Base-by-base conservation (phyloP, 2,888 invertebrate genomes). In the Anorthoa munda region DNA sequence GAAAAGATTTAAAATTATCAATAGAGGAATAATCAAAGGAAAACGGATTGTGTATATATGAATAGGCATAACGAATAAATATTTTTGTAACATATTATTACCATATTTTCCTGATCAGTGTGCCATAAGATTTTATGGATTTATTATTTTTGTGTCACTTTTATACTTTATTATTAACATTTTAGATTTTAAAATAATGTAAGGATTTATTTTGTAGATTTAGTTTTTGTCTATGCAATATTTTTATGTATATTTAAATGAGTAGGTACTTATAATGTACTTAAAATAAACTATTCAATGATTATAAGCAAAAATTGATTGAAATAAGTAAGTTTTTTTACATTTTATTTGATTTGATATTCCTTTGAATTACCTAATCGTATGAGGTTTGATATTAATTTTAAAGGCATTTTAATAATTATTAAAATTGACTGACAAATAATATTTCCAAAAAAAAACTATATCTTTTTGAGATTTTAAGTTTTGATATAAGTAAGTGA, bases 401-500 rank as follows among this genome's bases (percentile, higher is more conserved):
- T 69, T 23, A 9, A 45, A 67, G 3, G 18, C 51, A 26, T 53
- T 9, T 23, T 48, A 23, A 17, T 48, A 18, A 21, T 15, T 15
- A n/a, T 45, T 26, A 46, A 59, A 17, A 23, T 60, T 53, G 53
- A 72, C 72, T 72, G 73, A 72, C 18, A 53, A 4, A 45, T 1
- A 46, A 65, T 51, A 12, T 39, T 64, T 74, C 23, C 15, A 18
- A 39, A 23, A 15, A 18, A 15, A 55, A 48, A 71, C 0, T 51
- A 18, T 31, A 59, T 60, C 18, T 18, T 4, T 60, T 45, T 46
- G 18, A 39, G 4, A 23, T 75, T 31, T n/a, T 13, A 63, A 9
- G 4, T 75, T 75, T 66, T 76, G 23, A 50, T 74, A 72, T 21
- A 23, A 12, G 23, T 48, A 65, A 18, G 5, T 26, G 26, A 13